Conservation (phyloP, 2,113 vertebrate species). For the Lichenostomus cassidix region DNA sequence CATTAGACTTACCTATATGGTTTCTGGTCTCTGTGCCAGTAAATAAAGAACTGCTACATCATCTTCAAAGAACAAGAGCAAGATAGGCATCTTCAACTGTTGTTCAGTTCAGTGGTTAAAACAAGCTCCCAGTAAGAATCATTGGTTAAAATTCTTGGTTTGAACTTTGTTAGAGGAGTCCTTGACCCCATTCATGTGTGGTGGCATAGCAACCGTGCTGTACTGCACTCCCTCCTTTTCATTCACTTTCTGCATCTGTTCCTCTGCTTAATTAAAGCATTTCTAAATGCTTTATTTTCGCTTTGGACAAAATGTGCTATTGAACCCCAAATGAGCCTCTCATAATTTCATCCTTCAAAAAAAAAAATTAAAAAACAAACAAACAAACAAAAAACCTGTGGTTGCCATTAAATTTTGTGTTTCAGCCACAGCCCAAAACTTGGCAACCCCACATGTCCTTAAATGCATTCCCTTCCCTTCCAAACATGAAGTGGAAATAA, state of each 20-base stretch:
- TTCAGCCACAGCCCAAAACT: not conserved
- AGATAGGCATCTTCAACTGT: not conserved
- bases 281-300: not conserved
- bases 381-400: too few species aligned
- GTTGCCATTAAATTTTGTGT: not conserved
- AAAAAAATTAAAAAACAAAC: not conserved
- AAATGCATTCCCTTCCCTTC: not conserved
- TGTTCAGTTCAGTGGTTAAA: not conserved
- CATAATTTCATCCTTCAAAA: not conserved
- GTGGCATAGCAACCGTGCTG: not conserved
- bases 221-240: not conserved
- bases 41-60: not conserved
- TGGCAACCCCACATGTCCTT: not conserved
- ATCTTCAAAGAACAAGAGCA: not conserved
- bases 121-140: not conserved
- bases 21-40: not conserved
- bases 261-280: not conserved
- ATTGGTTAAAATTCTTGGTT: not conserved
- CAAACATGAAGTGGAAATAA: not conserved
- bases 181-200: accelerated
- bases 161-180: not conserved
- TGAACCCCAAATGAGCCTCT: not conserved
- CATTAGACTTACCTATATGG: not conserved
- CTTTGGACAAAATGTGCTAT: not conserved
- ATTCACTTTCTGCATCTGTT: not conserved